phyloP scores from a whole-genome alignment of 2,113 vertebrate species.

The Erythrocercus mccallii region DNA sequence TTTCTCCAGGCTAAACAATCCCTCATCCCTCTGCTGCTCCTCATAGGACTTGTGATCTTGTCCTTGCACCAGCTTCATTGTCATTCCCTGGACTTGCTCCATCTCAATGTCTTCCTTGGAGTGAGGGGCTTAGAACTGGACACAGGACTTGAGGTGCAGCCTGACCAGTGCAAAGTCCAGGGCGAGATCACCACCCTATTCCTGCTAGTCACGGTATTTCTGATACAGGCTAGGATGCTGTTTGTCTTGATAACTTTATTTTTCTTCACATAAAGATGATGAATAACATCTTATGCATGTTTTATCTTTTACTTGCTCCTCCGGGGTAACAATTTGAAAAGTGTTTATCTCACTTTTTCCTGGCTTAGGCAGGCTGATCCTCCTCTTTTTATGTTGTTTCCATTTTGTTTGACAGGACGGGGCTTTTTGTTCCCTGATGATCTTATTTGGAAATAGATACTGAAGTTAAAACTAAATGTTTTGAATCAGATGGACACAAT shows the following conservation, averaged over 20 bases:
- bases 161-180: neutral
- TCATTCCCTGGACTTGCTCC: neutral
- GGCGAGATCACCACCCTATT: neutral
- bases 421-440: neutral
- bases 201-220: neutral
- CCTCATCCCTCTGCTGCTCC: neutral
- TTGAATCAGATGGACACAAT: neutral
- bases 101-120: neutral
- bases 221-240: neutral
- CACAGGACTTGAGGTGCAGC: neutral
- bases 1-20: neutral
- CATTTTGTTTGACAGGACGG: neutral
- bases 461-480: neutral
- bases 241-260: neutral
- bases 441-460: neutral
- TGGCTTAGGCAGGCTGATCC: neutral
- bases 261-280: neutral
- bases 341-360: neutral
- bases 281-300: neutral
- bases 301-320: neutral
- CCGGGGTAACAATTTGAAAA: neutral
- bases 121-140: neutral
- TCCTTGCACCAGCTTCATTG: neutral
- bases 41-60: neutral
- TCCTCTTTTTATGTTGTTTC: neutral